Conservation (phyloP, 2,888 invertebrate species). For the Pristionchus exspectatus region DNA sequence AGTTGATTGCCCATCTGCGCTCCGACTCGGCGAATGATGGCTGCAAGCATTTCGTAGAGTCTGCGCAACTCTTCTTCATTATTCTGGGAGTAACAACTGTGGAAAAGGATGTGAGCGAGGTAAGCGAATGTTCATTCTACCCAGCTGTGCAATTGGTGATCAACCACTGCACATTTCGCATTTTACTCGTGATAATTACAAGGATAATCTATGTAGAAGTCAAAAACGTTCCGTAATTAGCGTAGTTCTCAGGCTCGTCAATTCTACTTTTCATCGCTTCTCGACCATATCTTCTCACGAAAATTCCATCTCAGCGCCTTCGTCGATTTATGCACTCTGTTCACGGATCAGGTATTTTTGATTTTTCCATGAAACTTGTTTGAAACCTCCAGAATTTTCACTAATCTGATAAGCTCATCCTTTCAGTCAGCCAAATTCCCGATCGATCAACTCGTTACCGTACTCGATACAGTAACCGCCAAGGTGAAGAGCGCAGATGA, state of each 20-base stretch:
- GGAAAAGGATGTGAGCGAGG: constrained; percentile 8
- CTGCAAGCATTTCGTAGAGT: not conserved
- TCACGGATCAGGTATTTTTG: constrained; percentile 13
- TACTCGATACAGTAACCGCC: constrained; percentile 31
- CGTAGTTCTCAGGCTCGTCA: not conserved
- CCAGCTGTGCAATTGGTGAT: not conserved
- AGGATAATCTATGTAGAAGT: not conserved
- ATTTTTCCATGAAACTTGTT: not conserved
- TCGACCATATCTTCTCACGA: constrained; percentile 44
- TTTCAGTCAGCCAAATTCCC: constrained; percentile 28
- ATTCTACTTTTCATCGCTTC: constrained; percentile 19
- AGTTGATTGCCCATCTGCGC: constrained; percentile 3
- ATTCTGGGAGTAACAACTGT: not conserved
- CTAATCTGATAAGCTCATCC: not conserved
- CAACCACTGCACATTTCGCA: not conserved
- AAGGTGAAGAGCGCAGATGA: constrained; percentile 35
- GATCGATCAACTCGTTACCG: constrained; percentile 10
- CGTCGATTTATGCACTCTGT: constrained; percentile 10
- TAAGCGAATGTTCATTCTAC: not conserved
- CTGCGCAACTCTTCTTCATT: constrained; percentile 7
- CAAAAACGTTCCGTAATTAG: not conserved
- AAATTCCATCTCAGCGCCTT: constrained; percentile 22
- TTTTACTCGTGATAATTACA: not conserved
- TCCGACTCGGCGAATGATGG: not conserved
- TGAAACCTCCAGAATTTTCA: not conserved